Evolutionary conservation across 2,113 vertebrate genomes (phyloP).

Genomic region (Picathartes gymnocephalus): DNA sequence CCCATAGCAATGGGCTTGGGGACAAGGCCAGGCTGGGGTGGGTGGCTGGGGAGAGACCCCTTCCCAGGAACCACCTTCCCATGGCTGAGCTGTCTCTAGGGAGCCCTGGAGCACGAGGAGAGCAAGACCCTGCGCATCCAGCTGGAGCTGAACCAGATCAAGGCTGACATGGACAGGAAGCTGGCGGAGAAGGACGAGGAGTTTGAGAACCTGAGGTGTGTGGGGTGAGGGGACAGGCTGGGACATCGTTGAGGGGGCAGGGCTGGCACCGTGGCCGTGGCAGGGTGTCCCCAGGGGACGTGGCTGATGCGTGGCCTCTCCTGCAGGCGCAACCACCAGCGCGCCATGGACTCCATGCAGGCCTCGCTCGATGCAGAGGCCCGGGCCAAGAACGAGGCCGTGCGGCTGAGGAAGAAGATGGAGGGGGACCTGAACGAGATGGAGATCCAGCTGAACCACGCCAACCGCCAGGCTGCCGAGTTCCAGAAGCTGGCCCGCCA

Average conservation of each 20-base stretch:
- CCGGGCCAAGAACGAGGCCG: slow-evolving; percentile 85
- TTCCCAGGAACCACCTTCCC: background rate
- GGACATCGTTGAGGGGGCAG: rapidly evolving
- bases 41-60: background rate
- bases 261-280: background rate
- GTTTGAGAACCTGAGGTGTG: slow-evolving; percentile 86
- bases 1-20: background rate
- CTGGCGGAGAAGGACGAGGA: slow-evolving; percentile 92
- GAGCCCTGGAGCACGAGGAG: slow-evolving; percentile 90
- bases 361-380: slow-evolving; percentile 85
- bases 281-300: rapidly evolving
- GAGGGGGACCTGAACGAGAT: slow-evolving; percentile 92
- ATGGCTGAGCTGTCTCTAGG: slow-evolving; percentile 59
- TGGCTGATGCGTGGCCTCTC: rapidly evolving
- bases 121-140: slow-evolving; percentile 90
- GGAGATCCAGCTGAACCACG: slow-evolving; percentile 90
- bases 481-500: slow-evolving; percentile 83
- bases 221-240: background rate
- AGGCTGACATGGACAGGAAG: slow-evolving; percentile 88
- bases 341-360: slow-evolving; percentile 88
- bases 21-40: background rate
- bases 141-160: slow-evolving; percentile 90
- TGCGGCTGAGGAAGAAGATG: slow-evolving; percentile 94
- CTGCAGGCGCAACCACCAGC: slow-evolving; percentile 86
- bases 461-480: slow-evolving; percentile 83